Conservation (phyloP, 1,140 invertebrate species). For the Brachionus plicatilis region DNA sequence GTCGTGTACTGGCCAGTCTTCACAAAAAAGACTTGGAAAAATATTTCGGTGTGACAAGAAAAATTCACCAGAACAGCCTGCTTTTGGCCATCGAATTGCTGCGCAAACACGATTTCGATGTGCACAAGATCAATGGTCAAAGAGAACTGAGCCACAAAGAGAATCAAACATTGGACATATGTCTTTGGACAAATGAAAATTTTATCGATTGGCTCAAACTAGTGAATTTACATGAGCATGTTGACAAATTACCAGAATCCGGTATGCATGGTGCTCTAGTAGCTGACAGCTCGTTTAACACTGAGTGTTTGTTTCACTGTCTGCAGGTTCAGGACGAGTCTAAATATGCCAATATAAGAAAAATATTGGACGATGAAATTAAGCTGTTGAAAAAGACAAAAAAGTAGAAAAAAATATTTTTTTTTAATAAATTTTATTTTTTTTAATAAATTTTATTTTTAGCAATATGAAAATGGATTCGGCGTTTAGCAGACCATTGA, state of each 20-base stretch:
- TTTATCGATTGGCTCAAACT: conserved; percentile 29
- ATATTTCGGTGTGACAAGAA: conserved; percentile 4
- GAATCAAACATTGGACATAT: conserved; percentile 8
- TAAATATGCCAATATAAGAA: background rate
- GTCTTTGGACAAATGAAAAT: conserved; percentile 20
- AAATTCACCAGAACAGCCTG: conserved; percentile 1
- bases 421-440: background rate
- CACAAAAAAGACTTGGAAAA: conserved; percentile 37
- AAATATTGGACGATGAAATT: conserved; percentile 30
- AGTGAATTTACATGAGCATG: conserved; percentile 23
- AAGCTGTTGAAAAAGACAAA: conserved; percentile 15
- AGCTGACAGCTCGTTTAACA: conserved; percentile 35
- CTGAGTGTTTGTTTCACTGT: conserved; percentile 8
- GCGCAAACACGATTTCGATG: background rate
- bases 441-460: background rate
- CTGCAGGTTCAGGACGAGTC: background rate
- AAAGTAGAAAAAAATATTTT: background rate
- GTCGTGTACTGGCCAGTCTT: conserved; percentile 14
- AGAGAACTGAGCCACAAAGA: background rate
- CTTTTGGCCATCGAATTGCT: conserved; percentile 27
- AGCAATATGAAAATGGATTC: conserved; percentile 9
- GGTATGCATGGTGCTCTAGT: conserved; percentile 37
- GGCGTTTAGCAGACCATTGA: background rate
- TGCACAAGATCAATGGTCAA: background rate
- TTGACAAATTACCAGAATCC: conserved; percentile 22